Evolutionary conservation across 2,888 invertebrate genomes (phyloP), one percentile per base, ranked within the genome.

Genomic region (Drosophila prolongata): DNA sequence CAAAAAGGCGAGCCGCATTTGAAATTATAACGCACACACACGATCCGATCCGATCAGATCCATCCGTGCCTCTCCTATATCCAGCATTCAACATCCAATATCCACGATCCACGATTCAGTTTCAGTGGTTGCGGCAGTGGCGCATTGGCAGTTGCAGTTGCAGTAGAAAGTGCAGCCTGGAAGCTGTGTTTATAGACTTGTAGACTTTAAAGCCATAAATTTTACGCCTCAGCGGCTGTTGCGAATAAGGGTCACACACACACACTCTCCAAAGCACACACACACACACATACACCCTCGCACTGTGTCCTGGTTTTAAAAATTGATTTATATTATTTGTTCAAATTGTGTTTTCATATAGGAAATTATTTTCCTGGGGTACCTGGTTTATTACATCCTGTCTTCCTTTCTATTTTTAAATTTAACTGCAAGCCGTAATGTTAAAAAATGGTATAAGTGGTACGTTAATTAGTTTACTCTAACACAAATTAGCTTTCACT

Each of bases 101-200:
- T 49, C 57, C 66, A 75, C 72, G 65, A 72, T 78, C 74, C 67
- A 60, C 60, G 71, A 57, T 38, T 58, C 50, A 52, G 64, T 49
- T 69, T 56, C 55, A 56, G 65, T 24, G 49, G 54, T 49, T 34
- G 30, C 27, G 46, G 49, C 49, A 30, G 54, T 44, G 50, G 50
- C 42, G 24, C 52, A 70, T 65, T 65, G 64, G 52, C 66, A 61
- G 59, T 56, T 65, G 57, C 61, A 53, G 79, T 60, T 54, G 80
- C 71, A 87, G 87, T 88, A 83, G 83, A 83, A 83, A 83, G 83
- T 83, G 83, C 83, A 72, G 80, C 76, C 83, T 83, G 83, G 83
- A 88, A 88, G 89, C 89, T 89, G 87, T 84, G 82, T 84, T 85
- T 85, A 89, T 85, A 84, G 84, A 85, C 81, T 80, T 88, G 88